These are phyloP conservation scores for Hypotaenidia philippensis DNA, from an alignment of 2,797 vertebrate species.

Conservation along the genomic window DNA sequence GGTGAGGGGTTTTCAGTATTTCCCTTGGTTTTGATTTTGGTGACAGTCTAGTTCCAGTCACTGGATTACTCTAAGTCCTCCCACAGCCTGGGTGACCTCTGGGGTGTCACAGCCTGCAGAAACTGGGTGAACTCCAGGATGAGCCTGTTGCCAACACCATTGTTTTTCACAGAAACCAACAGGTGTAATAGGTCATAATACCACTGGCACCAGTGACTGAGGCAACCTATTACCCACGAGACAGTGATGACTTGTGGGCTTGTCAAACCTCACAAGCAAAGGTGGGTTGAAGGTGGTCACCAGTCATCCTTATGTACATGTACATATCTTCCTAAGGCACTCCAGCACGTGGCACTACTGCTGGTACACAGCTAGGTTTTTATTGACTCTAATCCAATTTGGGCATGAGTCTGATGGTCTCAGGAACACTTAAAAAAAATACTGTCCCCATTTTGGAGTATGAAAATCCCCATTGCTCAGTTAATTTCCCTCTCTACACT, in stretches of 20 bases:
- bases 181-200: neutral
- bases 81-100: neutral
- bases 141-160: neutral
- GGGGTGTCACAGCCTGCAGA: neutral
- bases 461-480: neutral
- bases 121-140: neutral
- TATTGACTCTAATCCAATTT: neutral
- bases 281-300: neutral
- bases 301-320: neutral
- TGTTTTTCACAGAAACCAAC: neutral
- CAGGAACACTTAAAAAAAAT: neutral
- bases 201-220: neutral
- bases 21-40: neutral
- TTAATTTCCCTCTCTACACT: neutral
- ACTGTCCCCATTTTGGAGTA: neutral
- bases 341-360: neutral
- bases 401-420: neutral
- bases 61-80: neutral
- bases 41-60: neutral
- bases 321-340: neutral
- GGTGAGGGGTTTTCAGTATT: neutral
- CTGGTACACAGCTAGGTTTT: neutral
- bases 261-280: neutral
- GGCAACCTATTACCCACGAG: neutral
- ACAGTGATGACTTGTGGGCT: neutral